Evolutionary conservation across 2,113 vertebrate genomes (phyloP), one percentile per base, ranked within the genome.

Genomic region (Dromas ardeola): DNA sequence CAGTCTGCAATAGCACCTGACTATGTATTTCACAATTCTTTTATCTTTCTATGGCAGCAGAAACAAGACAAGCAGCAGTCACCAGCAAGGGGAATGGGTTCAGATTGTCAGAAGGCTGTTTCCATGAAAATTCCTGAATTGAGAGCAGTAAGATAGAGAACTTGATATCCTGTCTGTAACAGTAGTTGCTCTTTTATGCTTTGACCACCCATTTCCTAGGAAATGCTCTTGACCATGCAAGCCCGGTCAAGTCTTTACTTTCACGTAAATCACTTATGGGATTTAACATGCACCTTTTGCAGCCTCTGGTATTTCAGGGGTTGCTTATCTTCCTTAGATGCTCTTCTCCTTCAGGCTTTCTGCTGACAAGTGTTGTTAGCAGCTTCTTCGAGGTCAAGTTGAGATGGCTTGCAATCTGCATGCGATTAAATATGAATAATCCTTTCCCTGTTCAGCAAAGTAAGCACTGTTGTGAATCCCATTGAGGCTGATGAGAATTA

Each of bases 401-500:
- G 47, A 94, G 81, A 89, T 87, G 17, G 34, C 52, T 92, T 80
- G 65, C 70, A 86, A 53, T 85, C 83, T 91, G 56, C 40, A 14
- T 91, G 70, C 69, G 65, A 92, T 96, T 97, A 92, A 94, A 88
- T 90, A 73, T 70, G 76, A 94, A 88, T 94, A 96, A 97, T 96
- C 90, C 90, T 70, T 73, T 81, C 79, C 50, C 61, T 86, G 58
- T 45, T 90, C 58, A 90, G 92, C 85, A 53, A 77, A 84, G 88
- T 81, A 92, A 93, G 92, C 76, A 9, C 56, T 81, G 66, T 18
- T 89, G 70, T 58, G 89, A 81, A 94, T 93, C 80, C 55, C 32
- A 9, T 3, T 55, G 63, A 74, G 50, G 59, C 50, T 74, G 53
- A 76, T 69, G 45, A 1, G 7, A 85, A 88, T 83, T 76, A 87